These are phyloP conservation scores for Peromyscus maniculatus DNA, from an alignment of 2,113 vertebrate genomes.

Conservation along the genomic window DNA sequence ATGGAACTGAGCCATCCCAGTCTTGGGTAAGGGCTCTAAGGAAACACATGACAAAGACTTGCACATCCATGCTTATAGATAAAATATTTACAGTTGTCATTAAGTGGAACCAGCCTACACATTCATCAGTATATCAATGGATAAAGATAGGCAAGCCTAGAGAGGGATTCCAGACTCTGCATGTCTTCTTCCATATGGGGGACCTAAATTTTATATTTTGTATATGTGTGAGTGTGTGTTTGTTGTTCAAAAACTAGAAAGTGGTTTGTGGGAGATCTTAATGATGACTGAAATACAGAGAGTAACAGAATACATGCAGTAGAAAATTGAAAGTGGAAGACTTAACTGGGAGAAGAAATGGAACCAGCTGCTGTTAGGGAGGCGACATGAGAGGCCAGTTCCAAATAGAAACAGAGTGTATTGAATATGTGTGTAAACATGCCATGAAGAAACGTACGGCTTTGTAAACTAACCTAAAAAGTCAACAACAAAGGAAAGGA, in stretches of 20 bases:
- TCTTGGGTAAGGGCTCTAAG: not conserved
- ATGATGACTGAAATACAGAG: not conserved
- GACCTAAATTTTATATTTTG: not conserved
- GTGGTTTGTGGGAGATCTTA: not conserved
- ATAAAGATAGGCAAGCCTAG: not conserved
- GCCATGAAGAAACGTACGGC: not conserved
- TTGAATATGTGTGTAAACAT: no score
- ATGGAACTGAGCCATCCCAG: not conserved
- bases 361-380: not conserved
- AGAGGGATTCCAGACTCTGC: no score
- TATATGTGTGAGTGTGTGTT: not conserved
- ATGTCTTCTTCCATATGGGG: not conserved
- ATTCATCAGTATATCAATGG: no score
- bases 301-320: not conserved
- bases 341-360: not conserved
- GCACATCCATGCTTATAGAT: no score
- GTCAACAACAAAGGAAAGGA: not conserved
- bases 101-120: not conserved
- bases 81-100: not conserved
- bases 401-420: no score
- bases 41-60: not conserved
- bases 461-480: not conserved
- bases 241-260: not conserved
- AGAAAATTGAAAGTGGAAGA: no score
- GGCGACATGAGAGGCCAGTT: not conserved